phyloP scores from a whole-genome alignment of 2,888 invertebrate species.

The Leptinotarsa rubiginosa region DNA sequence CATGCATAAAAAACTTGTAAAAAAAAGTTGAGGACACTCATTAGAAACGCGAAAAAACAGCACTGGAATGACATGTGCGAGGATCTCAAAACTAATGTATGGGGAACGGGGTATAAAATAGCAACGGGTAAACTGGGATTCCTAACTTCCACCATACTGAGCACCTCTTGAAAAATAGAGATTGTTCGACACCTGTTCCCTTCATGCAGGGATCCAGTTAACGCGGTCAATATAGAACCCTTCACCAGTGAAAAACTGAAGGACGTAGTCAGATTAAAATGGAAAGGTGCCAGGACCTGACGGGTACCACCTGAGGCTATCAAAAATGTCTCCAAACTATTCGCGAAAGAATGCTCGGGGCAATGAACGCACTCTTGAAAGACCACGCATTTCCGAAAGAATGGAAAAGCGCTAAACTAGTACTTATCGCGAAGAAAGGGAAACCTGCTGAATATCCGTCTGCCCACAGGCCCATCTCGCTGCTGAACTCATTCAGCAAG shows the following conservation, averaged over 20 bases:
- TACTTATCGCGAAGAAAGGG: not conserved
- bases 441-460: not conserved
- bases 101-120: conserved; percentile 14
- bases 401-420: not conserved
- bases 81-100: not conserved
- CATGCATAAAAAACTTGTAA: not conserved
- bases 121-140: not conserved
- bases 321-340: not conserved
- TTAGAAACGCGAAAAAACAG: not conserved
- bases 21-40: not conserved
- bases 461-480: conserved; percentile 1
- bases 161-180: too few relatives aligned
- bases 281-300: not conserved
- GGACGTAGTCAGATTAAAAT: not conserved
- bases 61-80: not conserved
- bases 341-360: not conserved
- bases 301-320: not conserved
- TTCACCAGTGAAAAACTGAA: not conserved
- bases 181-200: not conserved
- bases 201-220: not conserved
- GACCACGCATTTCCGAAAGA: not conserved
- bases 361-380: not conserved
- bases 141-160: not conserved
- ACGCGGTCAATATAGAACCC: not conserved
- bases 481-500: conserved; percentile 10